Evolutionary conservation across 2,113 vertebrate species (phyloP).

Genomic region (Anarrhichthys ocellatus): DNA sequence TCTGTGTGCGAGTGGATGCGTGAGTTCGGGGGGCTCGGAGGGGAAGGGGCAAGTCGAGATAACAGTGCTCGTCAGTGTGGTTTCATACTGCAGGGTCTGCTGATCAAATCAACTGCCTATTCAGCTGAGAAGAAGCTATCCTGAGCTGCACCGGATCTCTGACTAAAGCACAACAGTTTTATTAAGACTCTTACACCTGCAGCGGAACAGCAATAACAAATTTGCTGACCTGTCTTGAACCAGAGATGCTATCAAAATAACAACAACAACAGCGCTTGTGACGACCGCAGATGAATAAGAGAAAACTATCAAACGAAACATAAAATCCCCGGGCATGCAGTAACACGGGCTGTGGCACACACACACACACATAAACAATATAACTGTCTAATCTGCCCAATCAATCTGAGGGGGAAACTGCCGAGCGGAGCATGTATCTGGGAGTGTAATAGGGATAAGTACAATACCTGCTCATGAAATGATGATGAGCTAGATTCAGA

Average conservation of each 20-base stretch:
- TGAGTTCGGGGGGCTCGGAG: constrained; percentile 23
- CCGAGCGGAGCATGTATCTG: constrained; percentile 24
- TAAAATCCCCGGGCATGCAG: constrained; percentile 41
- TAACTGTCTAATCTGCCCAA: constrained; percentile 48
- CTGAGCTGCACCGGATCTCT: constrained; percentile 27
- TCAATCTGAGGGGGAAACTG: constrained; percentile 47
- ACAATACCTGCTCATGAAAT: constrained; percentile 64
- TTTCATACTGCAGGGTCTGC: constrained; percentile 49
- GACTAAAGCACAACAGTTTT: constrained; percentile 56
- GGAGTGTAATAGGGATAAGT: constrained; percentile 22
- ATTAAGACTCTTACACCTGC: constrained; percentile 64
- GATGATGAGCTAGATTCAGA: constrained; percentile 64
- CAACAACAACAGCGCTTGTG: constrained; percentile 6
- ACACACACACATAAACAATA: constrained; percentile 39
- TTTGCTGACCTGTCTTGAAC: constrained; percentile 62
- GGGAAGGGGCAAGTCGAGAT: constrained; percentile 37
- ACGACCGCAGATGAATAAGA: constrained; percentile 44
- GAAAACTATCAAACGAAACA: constrained; percentile 63
- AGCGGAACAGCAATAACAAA: constrained; percentile 52
- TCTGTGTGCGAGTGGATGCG: constrained; percentile 3
- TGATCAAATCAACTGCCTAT: constrained; percentile 58
- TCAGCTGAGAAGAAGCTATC: constrained; percentile 35
- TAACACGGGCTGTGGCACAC: constrained; percentile 29
- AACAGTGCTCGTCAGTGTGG: constrained; percentile 38
- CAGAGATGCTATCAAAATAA: constrained; percentile 51